Base-by-base conservation (phyloP, 2,113 vertebrate species). In the Silurus glanis region DNA sequence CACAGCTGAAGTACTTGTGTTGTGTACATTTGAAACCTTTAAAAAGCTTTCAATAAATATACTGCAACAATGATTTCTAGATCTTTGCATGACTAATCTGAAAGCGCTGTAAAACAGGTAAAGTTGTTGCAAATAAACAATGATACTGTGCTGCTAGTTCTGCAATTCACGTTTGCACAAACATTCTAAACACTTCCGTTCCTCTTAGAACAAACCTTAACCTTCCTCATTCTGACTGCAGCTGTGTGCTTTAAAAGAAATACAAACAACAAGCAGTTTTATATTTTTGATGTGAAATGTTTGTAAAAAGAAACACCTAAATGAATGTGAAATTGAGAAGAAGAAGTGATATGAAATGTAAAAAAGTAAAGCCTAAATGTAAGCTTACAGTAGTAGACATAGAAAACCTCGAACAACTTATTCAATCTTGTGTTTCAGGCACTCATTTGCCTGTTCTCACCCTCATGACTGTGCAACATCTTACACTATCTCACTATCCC, bases 321-420 rank as follows among this genome's bases (percentile, higher is more conserved):
- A 81, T 14, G 45, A 3, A 64, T 16, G 49, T 16, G 62, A 69
- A 25, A 47, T 80, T 0, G 55, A 62, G 5, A 28, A 8, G n/a
- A 6, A 19, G 55, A 51, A 82, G 49, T 2, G 12, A 9, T 13
- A 55, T 12, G 2, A 83, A 67, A 23, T 76, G 59, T 5, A 61
- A 17, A 45, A 53, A 84, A 69, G 47, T 67, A 37, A 62, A 79
- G 10, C 19, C 80, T 19, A 53, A 21, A 86, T 67, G 51, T 76
- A 53, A 53, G 61, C 19, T 76, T 88, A 88, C 85, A 88, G 89
- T 86, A 90, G 87, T 83, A 79, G 69, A 79, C 85, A 67, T 19
- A 45, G 4, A 66, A 25, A 56, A 45, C 80, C 25, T 62, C 28
- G 3, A 25, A 67, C 64, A 45, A 12, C 56, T 37, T 23, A 61